These are phyloP conservation scores for Callaeas wilsoni DNA, from an alignment of 2,113 vertebrate genomes.

Conservation along the genomic window DNA sequence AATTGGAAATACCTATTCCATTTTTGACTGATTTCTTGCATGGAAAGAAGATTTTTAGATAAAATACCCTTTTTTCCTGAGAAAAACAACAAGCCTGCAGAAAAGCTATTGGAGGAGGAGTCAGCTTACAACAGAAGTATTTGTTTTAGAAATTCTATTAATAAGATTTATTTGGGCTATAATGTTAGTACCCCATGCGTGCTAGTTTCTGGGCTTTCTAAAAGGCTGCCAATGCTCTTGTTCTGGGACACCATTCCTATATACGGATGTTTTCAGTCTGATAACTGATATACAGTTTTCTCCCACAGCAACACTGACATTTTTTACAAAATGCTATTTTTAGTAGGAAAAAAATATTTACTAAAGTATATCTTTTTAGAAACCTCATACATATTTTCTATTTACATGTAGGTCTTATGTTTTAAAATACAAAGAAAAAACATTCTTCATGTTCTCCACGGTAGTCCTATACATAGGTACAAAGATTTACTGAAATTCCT, in stretches of 20 bases:
- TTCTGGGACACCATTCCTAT: background rate
- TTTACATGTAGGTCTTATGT: background rate
- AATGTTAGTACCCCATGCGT: background rate
- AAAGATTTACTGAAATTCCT: background rate
- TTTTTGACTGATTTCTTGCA: background rate
- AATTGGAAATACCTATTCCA: background rate
- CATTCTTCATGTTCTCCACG: background rate
- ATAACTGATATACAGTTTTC: background rate
- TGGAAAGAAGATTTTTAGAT: background rate
- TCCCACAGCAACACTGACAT: background rate
- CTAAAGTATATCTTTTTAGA: background rate
- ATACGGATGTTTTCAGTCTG: background rate
- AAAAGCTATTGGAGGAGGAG: background rate
- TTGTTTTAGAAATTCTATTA: background rate
- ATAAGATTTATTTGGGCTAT: background rate
- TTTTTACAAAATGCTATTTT: background rate
- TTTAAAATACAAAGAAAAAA: background rate
- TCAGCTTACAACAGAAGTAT: background rate
- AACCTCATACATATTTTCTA: background rate
- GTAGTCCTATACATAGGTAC: background rate
- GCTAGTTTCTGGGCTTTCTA: background rate
- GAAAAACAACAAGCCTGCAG: background rate
- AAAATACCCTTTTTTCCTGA: background rate
- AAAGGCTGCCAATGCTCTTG: background rate
- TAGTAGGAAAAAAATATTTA: background rate